These are phyloP conservation scores for Allophyes oxyacanthae DNA, from an alignment of 2,888 invertebrate species.

Conservation along the genomic window DNA sequence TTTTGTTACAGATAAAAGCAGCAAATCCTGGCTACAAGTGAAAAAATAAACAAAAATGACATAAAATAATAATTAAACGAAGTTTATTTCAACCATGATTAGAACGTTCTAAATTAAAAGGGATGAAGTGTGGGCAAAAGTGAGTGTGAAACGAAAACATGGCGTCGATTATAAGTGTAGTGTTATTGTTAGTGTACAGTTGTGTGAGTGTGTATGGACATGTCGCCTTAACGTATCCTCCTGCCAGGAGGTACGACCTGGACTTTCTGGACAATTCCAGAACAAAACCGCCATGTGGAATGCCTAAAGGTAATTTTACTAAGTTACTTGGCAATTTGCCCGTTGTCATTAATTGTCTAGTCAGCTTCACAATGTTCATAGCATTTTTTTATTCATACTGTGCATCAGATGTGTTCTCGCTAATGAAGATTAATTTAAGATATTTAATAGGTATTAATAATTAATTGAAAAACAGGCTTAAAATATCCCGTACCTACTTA, in stretches of 20 bases:
- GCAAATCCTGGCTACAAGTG: conserved; percentile 2
- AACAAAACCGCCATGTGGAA: conserved; percentile 97
- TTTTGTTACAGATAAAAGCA: conserved; percentile 50
- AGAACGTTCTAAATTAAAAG: conserved; percentile 58
- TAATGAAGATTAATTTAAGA: too few species aligned
- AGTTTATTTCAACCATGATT: conserved; percentile 41
- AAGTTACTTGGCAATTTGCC: too few species aligned
- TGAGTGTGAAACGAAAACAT: conserved; percentile 59
- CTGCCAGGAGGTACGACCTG: conserved; percentile 95
- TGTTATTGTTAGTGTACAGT: conserved; percentile 68
- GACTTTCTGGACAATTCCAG: conserved; percentile 97
- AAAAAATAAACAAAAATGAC: conserved; percentile 31
- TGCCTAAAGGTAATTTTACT: conserved; percentile 95
- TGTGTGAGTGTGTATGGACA: conserved; percentile 87
- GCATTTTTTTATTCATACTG: too few species aligned
- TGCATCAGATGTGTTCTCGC: too few species aligned
- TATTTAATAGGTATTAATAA: too few species aligned
- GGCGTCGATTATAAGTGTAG: conserved; percentile 68
- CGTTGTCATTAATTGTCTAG: too few species aligned
- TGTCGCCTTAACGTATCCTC: conserved; percentile 96
- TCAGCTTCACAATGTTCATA: too few species aligned
- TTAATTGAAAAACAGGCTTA: too few species aligned
- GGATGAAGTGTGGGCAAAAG: conserved; percentile 45
- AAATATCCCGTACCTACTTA: too few species aligned
- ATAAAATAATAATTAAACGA: too few species aligned